phyloP scores from a whole-genome alignment of 2,888 invertebrate species.

The Diarsia mendica region DNA sequence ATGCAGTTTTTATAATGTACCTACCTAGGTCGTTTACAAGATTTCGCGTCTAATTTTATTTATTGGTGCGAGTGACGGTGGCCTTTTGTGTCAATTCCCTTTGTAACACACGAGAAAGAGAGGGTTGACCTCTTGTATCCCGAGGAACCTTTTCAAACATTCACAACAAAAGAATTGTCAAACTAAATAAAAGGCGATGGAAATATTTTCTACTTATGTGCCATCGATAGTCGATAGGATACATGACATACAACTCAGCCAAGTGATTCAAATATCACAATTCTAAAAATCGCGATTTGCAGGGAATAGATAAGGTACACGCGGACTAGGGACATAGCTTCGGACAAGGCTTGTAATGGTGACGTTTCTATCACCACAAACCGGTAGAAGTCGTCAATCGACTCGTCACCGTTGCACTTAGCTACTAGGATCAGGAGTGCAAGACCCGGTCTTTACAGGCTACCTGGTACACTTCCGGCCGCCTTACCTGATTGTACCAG shows the following conservation, averaged over 20 bases:
- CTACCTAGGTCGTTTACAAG: not conserved
- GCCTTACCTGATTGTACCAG: conserved; percentile 43
- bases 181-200: not conserved
- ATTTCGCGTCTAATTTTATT: not conserved
- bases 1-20: not conserved
- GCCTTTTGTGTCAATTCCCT: conserved; percentile 1
- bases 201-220: not conserved
- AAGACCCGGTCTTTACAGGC: conserved; percentile 38
- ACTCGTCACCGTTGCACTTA: conserved; percentile 40
- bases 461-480: conserved; percentile 61
- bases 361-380: not conserved
- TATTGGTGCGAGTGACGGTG: not conserved
- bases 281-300: not conserved
- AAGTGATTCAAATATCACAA: conserved; percentile 31
- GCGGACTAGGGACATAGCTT: not conserved
- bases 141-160: conserved; percentile 11
- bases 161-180: not conserved
- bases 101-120: not conserved
- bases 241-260: conserved; percentile 11
- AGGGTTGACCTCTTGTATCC: conserved; percentile 9
- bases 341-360: not conserved
- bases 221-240: not conserved
- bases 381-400: conserved; percentile 30
- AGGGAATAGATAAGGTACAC: not conserved
- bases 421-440: conserved; percentile 53